Evolutionary conservation across 2,888 invertebrate genomes (phyloP), one percentile per base, ranked within the genome.

Genomic region (Leptothorax acervorum): DNA sequence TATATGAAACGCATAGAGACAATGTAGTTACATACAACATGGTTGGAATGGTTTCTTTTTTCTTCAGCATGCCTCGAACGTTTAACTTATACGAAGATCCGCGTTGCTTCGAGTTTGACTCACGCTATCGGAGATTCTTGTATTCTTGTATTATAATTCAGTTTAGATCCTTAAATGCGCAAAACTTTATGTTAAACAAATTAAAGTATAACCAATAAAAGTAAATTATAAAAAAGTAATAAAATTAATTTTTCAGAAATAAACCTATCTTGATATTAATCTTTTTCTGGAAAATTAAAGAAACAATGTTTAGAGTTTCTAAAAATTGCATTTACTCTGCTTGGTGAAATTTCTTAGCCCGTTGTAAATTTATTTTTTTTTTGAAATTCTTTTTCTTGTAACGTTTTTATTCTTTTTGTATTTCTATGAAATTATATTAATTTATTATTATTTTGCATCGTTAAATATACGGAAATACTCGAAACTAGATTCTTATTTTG

Each of bases 1-100:
- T 31, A n/a, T 45, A 12, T 15, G 28, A 53, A 70, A 74, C 45
- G 4, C 55, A 5, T 11, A 71, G 57, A 45, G 53, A 82, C 66
- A 48, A 55, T 62, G 11, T 39, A 74, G 39, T 48, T 28, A 39
- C 39, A 79, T 73, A 51, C 73, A 55, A 71, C 71, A 84, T 11
- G 1, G 62, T 11, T 3, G 18, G 18, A 18, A 51, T 0, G 23
- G 23, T 23, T 23, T 8, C 35, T 57, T 55, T 55, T 78, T 39
- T 78, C 45, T 60, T 55, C 31, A 18, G 8, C 2, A 18, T 11
- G 42, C 35, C 73, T 51, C 6, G 28, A 18, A 48, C 51, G 35
- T 55, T 70, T 57, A 28, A 57, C 35, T 23, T 23, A 23, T 23
- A 45, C n/a, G 9, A 62, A 53, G 48, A 71, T 71, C 35, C 48